A percentile compares a stretch with the other conserved stretches of the same genome.
Evolutionary conservation across 2,888 invertebrate species (phyloP).

Genomic region (Campoletis raptor): DNA sequence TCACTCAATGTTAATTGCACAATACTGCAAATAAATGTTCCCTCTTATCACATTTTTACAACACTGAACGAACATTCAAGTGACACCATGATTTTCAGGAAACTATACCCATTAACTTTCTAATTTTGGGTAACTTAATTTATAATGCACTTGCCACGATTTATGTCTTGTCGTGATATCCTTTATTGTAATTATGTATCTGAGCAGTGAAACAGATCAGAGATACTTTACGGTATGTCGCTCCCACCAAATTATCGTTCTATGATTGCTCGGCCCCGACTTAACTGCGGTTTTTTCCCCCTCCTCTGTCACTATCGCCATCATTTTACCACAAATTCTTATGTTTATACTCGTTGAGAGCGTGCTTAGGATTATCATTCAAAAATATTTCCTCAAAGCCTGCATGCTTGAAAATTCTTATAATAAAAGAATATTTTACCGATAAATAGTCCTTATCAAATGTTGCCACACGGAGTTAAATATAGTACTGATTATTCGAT

Average conservation of each 20-base stretch:
- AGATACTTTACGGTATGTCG: slow-evolving; percentile 38
- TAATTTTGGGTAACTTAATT: slow-evolving; percentile 65
- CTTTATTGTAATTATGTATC: slow-evolving; percentile 71
- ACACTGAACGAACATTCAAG: neutral
- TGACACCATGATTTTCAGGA: slow-evolving; percentile 52
- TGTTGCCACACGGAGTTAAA: neutral
- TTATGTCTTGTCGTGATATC: slow-evolving; percentile 68
- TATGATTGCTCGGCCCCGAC: slow-evolving; percentile 50
- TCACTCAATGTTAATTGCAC: neutral
- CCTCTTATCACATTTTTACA: neutral
- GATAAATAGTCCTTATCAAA: neutral
- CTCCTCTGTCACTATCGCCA: neutral
- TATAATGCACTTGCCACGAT: slow-evolving; percentile 65
- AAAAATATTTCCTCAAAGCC: neutral
- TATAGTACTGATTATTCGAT: neutral
- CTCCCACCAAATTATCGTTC: slow-evolving; percentile 57
- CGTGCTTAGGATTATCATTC: slow-evolving; percentile 48
- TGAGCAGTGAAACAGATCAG: slow-evolving; percentile 60
- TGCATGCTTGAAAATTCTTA: neutral
- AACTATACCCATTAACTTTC: slow-evolving; percentile 34
- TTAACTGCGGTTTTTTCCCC: slow-evolving; percentile 37
- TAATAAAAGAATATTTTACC: neutral
- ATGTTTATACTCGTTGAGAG: slow-evolving; percentile 23
- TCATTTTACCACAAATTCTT: slow-evolving; percentile 25
- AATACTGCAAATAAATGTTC: neutral